These are phyloP conservation scores for Hippopotamus amphibius DNA, from an alignment of 2,113 vertebrate genomes.

Conservation along the genomic window DNA sequence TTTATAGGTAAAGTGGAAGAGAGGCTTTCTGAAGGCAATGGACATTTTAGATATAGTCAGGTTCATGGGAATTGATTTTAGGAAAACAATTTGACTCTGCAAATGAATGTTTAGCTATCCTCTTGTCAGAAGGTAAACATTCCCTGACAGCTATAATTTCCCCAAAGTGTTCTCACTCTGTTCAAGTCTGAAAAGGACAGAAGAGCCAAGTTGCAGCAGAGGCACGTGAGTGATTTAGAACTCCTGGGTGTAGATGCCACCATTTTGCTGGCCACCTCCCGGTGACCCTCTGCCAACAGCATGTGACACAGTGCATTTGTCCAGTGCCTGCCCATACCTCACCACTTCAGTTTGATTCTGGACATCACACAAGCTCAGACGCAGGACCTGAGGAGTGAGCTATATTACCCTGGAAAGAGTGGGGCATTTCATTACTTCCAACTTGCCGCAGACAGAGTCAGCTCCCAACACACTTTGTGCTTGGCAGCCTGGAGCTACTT, in stretches of 20 bases:
- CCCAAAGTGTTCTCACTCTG: not conserved
- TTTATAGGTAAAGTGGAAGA: not conserved
- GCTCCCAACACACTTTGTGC: not conserved
- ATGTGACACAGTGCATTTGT: accelerated
- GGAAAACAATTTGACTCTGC: not conserved
- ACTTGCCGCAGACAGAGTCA: not conserved
- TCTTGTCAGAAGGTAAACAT: not conserved
- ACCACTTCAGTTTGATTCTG: not conserved
- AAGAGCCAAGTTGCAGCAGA: not conserved
- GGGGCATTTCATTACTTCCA: not conserved
- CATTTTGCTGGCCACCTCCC: not conserved
- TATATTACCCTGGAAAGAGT: not conserved
- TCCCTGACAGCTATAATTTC: not conserved
- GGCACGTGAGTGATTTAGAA: not conserved
- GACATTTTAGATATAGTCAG: not conserved
- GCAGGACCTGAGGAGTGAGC: not conserved
- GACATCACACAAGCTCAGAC: not conserved
- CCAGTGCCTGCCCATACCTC: not conserved
- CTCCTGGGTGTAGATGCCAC: too few species aligned
- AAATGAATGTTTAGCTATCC: not conserved
- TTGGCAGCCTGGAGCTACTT: not conserved
- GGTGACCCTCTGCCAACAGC: not conserved
- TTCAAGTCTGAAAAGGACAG: not conserved
- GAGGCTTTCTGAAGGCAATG: not conserved
- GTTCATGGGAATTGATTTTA: not conserved